Percentiles rank a stretch among this genome's conserved stretches.
phyloP scores from a whole-genome alignment of 2,113 vertebrate species.

The Acrocephalus kingi region DNA sequence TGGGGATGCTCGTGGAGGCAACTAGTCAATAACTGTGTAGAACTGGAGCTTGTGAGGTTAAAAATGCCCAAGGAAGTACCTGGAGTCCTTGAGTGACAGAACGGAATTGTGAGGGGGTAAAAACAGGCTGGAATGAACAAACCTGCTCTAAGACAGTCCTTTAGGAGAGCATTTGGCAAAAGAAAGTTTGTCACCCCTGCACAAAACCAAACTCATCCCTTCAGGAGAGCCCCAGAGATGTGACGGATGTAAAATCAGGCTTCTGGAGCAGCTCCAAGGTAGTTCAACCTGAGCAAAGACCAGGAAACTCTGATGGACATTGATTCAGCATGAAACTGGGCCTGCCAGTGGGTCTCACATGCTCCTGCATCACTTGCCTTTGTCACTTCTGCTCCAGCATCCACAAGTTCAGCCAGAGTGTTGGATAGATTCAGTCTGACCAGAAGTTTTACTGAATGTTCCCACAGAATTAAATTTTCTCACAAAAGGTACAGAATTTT shows the following conservation, averaged over 20 bases:
- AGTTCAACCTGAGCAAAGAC: background rate
- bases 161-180: background rate
- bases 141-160: background rate
- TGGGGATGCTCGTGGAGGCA: background rate
- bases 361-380: background rate
- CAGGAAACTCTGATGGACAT: background rate
- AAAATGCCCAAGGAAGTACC: background rate
- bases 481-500: background rate
- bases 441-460: background rate
- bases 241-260: background rate
- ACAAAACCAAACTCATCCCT: background rate
- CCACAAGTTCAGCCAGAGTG: background rate
- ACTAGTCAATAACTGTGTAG: background rate
- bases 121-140: background rate
- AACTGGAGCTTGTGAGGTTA: background rate
- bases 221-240: background rate
- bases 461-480: background rate
- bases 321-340: rapidly evolving
- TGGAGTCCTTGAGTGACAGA: background rate
- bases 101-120: background rate
- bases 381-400: background rate
- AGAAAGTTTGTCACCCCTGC: background rate
- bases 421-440: background rate
- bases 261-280: background rate
- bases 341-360: background rate